These are phyloP conservation scores for Parotocinclus haroldoi DNA, from an alignment of 2,797 vertebrate genomes.

Conservation along the genomic window DNA sequence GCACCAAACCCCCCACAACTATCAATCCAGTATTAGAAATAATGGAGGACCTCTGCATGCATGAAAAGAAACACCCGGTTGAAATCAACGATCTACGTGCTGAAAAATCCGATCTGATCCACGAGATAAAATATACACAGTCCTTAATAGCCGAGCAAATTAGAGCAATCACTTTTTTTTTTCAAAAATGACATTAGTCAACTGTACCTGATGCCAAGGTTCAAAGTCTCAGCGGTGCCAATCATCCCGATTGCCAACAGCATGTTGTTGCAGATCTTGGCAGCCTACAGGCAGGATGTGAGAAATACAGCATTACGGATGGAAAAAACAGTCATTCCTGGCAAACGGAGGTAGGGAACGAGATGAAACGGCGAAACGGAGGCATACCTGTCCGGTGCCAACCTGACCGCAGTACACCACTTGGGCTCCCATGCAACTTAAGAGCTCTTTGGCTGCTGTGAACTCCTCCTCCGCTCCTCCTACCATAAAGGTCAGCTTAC, in stretches of 20 bases:
- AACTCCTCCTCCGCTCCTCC: constrained; percentile 94
- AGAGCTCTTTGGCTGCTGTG: constrained; percentile 87
- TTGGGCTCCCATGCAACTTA: constrained; percentile 93
- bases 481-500: constrained; percentile 98
- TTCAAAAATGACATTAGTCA: neutral
- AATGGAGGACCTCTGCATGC: too few relatives aligned
- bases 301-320: constrained; percentile 44
- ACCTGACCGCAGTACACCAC: constrained; percentile 93
- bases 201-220: constrained; percentile 93
- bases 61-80: too few relatives aligned
- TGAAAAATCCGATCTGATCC: too few relatives aligned
- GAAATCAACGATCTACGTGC: too few relatives aligned
- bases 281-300: constrained; percentile 71
- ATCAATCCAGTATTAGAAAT: too few relatives aligned
- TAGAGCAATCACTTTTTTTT: too few relatives aligned
- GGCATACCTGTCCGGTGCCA: constrained; percentile 90
- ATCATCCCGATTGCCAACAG: constrained; percentile 97
- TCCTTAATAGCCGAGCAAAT: too few relatives aligned
- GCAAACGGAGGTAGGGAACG: neutral
- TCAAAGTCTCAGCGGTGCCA: constrained; percentile 96
- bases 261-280: constrained; percentile 99
- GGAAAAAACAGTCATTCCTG: constrained; percentile 3
- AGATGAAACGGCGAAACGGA: neutral
- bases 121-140: too few relatives aligned
- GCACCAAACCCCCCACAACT: too few relatives aligned